Conservation (phyloP, 2,888 invertebrate genomes). For the Pandemis cinnamomeana region DNA sequence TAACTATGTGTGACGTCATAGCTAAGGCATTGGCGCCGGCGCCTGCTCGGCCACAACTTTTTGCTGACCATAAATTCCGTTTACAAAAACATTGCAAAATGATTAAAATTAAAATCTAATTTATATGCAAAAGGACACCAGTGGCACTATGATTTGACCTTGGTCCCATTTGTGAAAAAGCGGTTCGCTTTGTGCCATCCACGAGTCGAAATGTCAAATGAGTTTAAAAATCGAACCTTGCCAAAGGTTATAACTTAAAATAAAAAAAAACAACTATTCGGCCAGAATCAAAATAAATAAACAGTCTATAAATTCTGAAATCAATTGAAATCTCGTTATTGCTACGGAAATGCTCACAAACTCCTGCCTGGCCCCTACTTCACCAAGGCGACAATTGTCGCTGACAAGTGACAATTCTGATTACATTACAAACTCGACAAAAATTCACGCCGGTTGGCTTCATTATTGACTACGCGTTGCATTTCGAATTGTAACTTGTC, state of each 20-base stretch:
- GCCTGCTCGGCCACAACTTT: slow-evolving; percentile 28
- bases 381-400: no score
- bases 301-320: background rate
- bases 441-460: no score
- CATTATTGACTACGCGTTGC: no score
- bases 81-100: slow-evolving; percentile 36
- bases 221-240: background rate
- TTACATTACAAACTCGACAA: no score
- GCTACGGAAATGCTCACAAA: no score
- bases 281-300: background rate
- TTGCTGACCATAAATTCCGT: slow-evolving; percentile 24
- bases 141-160: slow-evolving; percentile 28
- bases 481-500: no score
- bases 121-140: slow-evolving; percentile 37
- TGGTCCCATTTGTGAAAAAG: slow-evolving; percentile 26
- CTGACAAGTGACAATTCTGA: no score
- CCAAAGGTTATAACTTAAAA: background rate
- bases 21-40: slow-evolving; percentile 38
- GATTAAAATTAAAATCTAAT: slow-evolving; percentile 34
- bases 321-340: no score
- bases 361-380: no score
- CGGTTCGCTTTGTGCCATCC: background rate
- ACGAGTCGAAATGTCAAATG: background rate
- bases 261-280: background rate
- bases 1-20: slow-evolving; percentile 29